phyloP scores from a whole-genome alignment of 2,113 vertebrate species.

The Ceuthmochares aereus region DNA sequence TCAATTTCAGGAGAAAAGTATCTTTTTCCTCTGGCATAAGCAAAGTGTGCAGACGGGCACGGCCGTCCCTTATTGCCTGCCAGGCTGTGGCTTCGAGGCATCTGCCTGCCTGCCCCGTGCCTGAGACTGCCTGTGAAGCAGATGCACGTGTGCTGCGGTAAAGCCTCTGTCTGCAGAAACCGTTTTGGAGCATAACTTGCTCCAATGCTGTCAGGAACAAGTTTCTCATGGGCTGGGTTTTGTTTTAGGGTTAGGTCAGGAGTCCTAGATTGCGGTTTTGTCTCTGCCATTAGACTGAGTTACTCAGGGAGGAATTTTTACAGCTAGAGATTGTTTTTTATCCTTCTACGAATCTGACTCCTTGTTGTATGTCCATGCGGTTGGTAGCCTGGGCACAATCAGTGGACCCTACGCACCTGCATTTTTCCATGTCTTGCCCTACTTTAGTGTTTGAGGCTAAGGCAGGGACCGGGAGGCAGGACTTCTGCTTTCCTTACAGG shows the following conservation, averaged over 20 bases:
- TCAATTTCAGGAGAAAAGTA: background rate
- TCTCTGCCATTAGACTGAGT: background rate
- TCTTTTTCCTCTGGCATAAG: background rate
- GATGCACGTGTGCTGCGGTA: rapidly evolving
- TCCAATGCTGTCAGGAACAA: background rate
- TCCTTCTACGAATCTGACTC: background rate
- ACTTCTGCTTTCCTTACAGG: background rate
- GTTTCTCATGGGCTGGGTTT: background rate
- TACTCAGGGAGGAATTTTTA: background rate
- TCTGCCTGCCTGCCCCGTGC: background rate
- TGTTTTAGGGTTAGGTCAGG: background rate
- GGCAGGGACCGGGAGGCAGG: background rate
- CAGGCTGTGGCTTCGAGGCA: background rate
- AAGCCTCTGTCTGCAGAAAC: background rate
- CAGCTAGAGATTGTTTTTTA: background rate
- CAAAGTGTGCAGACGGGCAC: background rate
- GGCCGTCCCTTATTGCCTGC: background rate
- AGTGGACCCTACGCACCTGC: background rate
- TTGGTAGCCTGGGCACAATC: background rate
- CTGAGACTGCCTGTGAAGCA: background rate
- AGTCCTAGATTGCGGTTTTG: background rate
- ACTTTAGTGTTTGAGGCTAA: background rate
- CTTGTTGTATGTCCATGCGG: background rate
- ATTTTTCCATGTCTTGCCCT: background rate
- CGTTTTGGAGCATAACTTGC: background rate